Conservation (phyloP, 2,888 invertebrate species). For the Venustoraphidia nigricollis region DNA sequence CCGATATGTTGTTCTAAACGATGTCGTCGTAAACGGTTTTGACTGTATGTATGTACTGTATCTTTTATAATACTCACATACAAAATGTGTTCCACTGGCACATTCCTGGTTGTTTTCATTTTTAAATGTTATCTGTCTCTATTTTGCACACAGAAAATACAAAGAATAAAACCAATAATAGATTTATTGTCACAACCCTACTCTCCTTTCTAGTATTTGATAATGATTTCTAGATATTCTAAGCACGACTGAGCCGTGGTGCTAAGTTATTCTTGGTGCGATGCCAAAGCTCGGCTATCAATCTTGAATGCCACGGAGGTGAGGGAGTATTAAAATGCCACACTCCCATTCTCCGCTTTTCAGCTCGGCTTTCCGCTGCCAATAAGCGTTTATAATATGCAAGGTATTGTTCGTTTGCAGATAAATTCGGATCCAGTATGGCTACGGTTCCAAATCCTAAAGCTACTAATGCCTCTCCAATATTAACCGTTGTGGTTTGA, state of each 20-base stretch:
- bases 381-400: slow-evolving; percentile 27
- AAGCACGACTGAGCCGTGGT: neutral
- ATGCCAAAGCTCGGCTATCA: slow-evolving; percentile 5
- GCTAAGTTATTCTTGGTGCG: slow-evolving; percentile 2
- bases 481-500: slow-evolving; percentile 24
- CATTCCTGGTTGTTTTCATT: too few species aligned
- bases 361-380: slow-evolving; percentile 29
- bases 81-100: too few species aligned
- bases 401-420: slow-evolving; percentile 20
- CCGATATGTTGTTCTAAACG: too few species aligned
- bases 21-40: too few species aligned
- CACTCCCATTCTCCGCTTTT: slow-evolving; percentile 30
- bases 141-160: too few species aligned
- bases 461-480: slow-evolving; percentile 34
- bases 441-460: slow-evolving; percentile 57
- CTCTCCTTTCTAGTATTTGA: too few species aligned
- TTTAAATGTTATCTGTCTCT: too few species aligned
- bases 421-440: slow-evolving; percentile 52
- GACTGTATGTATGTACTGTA: too few species aligned
- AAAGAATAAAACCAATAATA: too few species aligned
- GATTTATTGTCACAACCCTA: too few species aligned
- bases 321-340: slow-evolving; percentile 27
- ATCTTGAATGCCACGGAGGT: slow-evolving; percentile 6
- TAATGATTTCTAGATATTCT: too few species aligned
- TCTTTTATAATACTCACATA: too few species aligned